These are phyloP conservation scores for Ferrisia virgata DNA, from an alignment of 2,888 invertebrate genomes.

Conservation along the genomic window DNA sequence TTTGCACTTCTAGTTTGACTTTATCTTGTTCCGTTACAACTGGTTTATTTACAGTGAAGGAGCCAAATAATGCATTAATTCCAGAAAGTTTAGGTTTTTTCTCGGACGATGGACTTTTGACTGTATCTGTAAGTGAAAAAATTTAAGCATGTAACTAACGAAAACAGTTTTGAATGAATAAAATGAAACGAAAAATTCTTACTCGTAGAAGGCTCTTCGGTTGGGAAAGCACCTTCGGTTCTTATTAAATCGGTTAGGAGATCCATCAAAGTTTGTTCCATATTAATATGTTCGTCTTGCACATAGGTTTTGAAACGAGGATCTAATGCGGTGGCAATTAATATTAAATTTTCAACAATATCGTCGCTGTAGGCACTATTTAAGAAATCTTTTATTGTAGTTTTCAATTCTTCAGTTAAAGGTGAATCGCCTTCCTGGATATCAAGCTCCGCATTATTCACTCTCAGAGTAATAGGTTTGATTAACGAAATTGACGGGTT, in stretches of 20 bases:
- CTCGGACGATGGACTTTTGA: not conserved
- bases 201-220: not conserved
- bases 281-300: conserved; percentile 31
- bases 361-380: conserved; percentile 53
- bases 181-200: not conserved
- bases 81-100: conserved; percentile 33
- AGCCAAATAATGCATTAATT: conserved; percentile 37
- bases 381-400: conserved; percentile 54
- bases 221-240: conserved; percentile 50
- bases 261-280: conserved; percentile 48
- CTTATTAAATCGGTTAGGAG: conserved; percentile 54
- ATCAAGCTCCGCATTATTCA: conserved; percentile 56
- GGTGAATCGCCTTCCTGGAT: conserved; percentile 53
- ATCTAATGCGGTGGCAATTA: conserved; percentile 56
- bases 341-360: conserved; percentile 54
- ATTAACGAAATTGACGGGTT: conserved; percentile 56
- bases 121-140: not conserved
- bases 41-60: conserved; percentile 51
- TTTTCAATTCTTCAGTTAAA: conserved; percentile 53
- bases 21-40: conserved; percentile 55
- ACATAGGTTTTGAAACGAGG: conserved; percentile 56
- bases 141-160: not conserved
- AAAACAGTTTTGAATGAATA: not conserved
- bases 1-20: conserved; percentile 55
- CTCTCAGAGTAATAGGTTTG: conserved; percentile 57